Conservation (phyloP, 2,113 vertebrate species). For the Oreocharis arfaki region DNA sequence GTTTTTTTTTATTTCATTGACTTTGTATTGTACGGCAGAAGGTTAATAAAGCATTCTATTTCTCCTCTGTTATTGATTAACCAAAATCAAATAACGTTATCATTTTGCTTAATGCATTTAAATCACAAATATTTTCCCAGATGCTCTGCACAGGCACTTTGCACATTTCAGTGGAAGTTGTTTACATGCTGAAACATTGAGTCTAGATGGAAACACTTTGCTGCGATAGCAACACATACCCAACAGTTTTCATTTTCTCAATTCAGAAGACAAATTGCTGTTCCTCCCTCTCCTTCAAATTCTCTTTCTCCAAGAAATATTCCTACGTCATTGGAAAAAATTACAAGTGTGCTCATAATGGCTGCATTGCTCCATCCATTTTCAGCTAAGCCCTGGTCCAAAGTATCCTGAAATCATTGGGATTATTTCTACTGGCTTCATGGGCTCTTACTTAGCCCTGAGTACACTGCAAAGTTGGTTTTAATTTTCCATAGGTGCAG, state of each 20-base stretch:
- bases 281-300: neutral
- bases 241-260: constrained; percentile 29
- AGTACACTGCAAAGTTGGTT: neutral
- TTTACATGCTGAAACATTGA: constrained; percentile 17
- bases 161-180: constrained; percentile 16
- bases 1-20: constrained; percentile 2
- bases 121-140: constrained; percentile 31
- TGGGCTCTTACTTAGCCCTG: neutral
- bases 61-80: constrained; percentile 44
- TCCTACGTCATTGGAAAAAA: neutral
- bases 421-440: neutral
- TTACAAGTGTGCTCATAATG: neutral
- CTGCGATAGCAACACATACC: constrained; percentile 14
- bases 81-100: constrained; percentile 47
- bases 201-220: neutral
- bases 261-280: neutral
- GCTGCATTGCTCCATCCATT: neutral
- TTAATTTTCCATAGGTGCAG: fast-evolving
- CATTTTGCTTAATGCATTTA: constrained; percentile 36
- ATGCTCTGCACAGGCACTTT: neutral
- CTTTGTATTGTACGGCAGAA: constrained; percentile 30
- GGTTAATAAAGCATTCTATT: constrained; percentile 15
- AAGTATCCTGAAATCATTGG: neutral
- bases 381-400: neutral
- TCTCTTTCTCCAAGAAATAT: constrained; percentile 7